Percentiles rank a stretch among this genome's conserved stretches.
These are phyloP conservation scores for Riptortus pedestris DNA, from an alignment of 1,140 invertebrate genomes.

Conservation along the genomic window DNA sequence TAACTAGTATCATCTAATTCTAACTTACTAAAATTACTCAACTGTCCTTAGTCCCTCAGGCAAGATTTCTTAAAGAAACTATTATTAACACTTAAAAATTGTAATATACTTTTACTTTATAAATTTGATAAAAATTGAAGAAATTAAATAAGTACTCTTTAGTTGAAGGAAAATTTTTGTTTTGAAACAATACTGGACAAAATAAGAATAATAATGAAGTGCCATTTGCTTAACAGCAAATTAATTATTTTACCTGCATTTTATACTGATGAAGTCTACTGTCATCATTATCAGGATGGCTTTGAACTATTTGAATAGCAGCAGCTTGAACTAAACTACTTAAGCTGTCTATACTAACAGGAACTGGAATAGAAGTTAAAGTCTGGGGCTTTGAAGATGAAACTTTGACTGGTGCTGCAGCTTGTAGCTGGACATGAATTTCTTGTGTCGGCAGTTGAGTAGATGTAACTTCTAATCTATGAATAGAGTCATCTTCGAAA, in stretches of 20 bases:
- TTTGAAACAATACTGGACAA: too few species aligned
- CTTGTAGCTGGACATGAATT: constrained; percentile 11
- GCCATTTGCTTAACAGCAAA: too few species aligned
- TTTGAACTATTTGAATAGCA: constrained; percentile 43
- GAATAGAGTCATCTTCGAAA: constrained; percentile 8
- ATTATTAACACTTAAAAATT: too few species aligned
- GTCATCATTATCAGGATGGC: constrained; percentile 36
- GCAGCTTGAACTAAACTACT: constrained; percentile 42
- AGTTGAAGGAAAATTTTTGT: too few species aligned
- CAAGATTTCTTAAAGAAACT: too few species aligned
- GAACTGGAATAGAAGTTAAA: constrained; percentile 24
- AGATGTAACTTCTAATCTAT: constrained; percentile 4
- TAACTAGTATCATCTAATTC: too few species aligned
- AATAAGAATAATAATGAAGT: too few species aligned
- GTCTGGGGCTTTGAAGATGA: not conserved
- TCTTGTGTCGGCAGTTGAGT: constrained; percentile 17
- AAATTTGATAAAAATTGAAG: too few species aligned
- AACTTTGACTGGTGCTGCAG: not conserved
- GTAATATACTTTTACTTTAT: too few species aligned
- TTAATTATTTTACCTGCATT: constrained; percentile 22
- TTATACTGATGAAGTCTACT: constrained; percentile 42
- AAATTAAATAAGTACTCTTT: too few species aligned
- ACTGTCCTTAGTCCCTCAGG: too few species aligned
- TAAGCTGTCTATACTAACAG: constrained; percentile 36
- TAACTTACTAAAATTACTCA: too few species aligned